Evolutionary conservation across 2,797 vertebrate genomes (phyloP).

Genomic region (Sandelia bainsii): DNA sequence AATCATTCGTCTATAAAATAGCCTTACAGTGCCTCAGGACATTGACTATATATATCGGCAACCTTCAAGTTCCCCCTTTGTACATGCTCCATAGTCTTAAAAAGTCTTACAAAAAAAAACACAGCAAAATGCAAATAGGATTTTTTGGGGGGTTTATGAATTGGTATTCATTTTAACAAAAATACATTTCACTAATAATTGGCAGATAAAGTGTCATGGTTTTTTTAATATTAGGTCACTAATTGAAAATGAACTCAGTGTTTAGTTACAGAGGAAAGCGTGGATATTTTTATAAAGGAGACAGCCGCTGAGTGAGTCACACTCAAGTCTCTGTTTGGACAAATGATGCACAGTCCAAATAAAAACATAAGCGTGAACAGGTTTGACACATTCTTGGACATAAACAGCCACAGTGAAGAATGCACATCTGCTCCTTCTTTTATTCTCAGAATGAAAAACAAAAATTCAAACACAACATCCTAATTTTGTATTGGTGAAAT

Average conservation of each 20-base stretch:
- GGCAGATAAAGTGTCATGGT: background rate
- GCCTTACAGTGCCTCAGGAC: slow-evolving; percentile 1
- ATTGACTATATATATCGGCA: background rate
- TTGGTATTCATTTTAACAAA: background rate
- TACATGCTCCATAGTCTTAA: background rate
- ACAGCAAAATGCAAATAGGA: background rate
- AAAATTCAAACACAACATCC: background rate
- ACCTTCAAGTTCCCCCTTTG: background rate
- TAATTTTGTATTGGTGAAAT: background rate
- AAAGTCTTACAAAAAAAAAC: background rate
- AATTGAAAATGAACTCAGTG: slow-evolving; percentile 7
- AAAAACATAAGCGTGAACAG: slow-evolving; percentile 65
- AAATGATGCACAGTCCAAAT: slow-evolving; percentile 50
- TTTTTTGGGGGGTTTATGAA: no score
- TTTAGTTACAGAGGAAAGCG: slow-evolving; percentile 30
- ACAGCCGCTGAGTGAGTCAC: slow-evolving; percentile 70
- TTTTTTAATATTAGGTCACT: background rate
- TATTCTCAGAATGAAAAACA: background rate
- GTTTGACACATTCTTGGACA: slow-evolving; percentile 66
- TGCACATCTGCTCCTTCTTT: slow-evolving; percentile 47
- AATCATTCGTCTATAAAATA: slow-evolving; percentile 9
- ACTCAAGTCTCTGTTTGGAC: slow-evolving; percentile 55
- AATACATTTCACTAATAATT: background rate
- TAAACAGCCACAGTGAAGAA: slow-evolving; percentile 22
- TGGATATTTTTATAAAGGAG: slow-evolving; percentile 50